Evolutionary conservation across 2,888 invertebrate species (phyloP).

Genomic region (Cantharis flavilabris): DNA sequence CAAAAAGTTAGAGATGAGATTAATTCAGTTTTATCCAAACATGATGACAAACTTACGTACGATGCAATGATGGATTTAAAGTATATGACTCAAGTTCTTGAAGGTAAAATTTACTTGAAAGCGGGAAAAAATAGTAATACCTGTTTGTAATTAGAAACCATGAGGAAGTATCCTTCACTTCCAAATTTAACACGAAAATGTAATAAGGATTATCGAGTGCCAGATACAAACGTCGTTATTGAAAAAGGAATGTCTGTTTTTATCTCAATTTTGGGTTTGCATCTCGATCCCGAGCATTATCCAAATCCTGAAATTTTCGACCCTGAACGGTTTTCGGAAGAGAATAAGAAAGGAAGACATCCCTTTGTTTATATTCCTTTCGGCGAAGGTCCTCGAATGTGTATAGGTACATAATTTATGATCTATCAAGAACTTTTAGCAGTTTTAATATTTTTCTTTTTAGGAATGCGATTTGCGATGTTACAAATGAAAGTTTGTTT

Average conservation of each 20-base stretch:
- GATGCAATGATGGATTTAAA: slow-evolving; percentile 54
- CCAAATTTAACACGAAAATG: slow-evolving; percentile 39
- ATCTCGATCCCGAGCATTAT: slow-evolving; percentile 45
- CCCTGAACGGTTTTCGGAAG: slow-evolving; percentile 45
- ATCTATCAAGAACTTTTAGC: background rate
- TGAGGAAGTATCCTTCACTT: slow-evolving; percentile 49
- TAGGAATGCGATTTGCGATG: slow-evolving; percentile 33
- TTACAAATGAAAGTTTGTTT: slow-evolving; percentile 34
- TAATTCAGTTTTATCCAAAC: slow-evolving; percentile 38
- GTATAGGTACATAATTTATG: slow-evolving; percentile 25
- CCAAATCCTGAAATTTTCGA: slow-evolving; percentile 46
- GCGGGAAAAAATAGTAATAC: too few relatives aligned
- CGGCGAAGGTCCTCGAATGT: slow-evolving; percentile 31
- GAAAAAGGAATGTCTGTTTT: slow-evolving; percentile 35
- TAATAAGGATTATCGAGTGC: slow-evolving; percentile 37
- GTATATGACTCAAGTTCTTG: slow-evolving; percentile 55
- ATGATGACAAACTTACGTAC: slow-evolving; percentile 50
- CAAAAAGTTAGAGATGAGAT: slow-evolving; percentile 54
- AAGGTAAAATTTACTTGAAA: slow-evolving; percentile 41
- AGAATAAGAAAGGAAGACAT: slow-evolving; percentile 30
- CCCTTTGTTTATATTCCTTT: slow-evolving; percentile 42
- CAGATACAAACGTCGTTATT: slow-evolving; percentile 33
- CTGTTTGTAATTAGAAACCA: slow-evolving; percentile 43
- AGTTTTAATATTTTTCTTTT: background rate
- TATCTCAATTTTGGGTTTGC: slow-evolving; percentile 42